Conservation (phyloP, 2,888 invertebrate genomes). For the Euzophera pinguis region DNA sequence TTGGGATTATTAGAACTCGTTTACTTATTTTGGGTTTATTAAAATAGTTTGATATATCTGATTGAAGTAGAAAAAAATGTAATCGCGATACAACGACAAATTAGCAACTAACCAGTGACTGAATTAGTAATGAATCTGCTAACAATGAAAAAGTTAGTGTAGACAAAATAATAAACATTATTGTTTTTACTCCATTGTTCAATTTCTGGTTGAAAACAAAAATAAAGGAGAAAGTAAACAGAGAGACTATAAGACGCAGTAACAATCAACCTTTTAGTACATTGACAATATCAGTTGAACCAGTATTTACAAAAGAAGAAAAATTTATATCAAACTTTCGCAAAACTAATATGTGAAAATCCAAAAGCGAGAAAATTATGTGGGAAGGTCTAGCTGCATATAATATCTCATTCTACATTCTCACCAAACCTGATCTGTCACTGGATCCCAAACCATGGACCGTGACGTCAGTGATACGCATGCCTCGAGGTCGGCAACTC, state of each 20-base stretch:
- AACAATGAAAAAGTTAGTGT: neutral
- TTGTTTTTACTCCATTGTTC: neutral
- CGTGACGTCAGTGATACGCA: constrained; percentile 1
- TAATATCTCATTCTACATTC: neutral
- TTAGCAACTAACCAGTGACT: neutral
- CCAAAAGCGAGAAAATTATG: no score
- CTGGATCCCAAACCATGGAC: neutral
- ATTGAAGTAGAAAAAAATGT: neutral
- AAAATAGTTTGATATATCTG: no score
- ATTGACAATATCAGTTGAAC: no score
- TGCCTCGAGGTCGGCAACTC: neutral
- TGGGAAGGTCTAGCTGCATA: neutral
- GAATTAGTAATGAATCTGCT: neutral
- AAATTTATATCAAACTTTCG: no score
- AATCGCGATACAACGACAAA: neutral
- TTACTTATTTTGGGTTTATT: no score
- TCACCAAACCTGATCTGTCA: neutral
- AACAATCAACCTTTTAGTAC: no score
- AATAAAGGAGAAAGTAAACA: neutral
- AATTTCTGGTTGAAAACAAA: neutral
- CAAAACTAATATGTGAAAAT: no score
- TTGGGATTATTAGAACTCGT: no score
- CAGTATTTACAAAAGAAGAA: no score
- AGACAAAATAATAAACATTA: neutral
- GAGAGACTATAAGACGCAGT: no score